These are phyloP conservation scores for Strigamia crassipes DNA, from an alignment of 2,888 invertebrate species.

Conservation along the genomic window DNA sequence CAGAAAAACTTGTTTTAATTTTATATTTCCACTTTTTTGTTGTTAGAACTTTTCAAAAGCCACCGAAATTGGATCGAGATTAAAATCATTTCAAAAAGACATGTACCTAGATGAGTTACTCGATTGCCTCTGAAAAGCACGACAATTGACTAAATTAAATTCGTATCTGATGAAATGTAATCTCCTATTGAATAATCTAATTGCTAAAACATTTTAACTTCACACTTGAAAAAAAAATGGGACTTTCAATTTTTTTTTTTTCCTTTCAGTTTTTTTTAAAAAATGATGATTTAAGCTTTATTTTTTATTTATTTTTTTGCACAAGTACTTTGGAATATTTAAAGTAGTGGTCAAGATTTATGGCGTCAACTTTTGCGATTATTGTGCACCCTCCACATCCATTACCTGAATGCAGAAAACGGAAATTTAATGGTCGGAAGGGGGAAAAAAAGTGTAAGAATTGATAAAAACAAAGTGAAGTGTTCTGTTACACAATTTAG, in stretches of 20 bases:
- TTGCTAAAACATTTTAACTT: not conserved
- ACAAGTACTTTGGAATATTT: not conserved
- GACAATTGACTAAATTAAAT: not conserved
- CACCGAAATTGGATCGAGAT: not conserved
- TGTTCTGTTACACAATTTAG: not conserved
- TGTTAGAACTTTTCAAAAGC: not conserved
- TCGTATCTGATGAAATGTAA: not conserved
- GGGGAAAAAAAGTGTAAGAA: not conserved
- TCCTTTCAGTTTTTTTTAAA: not conserved
- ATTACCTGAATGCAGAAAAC: not conserved
- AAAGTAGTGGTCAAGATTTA: not conserved
- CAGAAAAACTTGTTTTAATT: not conserved
- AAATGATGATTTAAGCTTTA: not conserved
- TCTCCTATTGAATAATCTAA: not conserved
- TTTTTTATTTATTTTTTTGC: not conserved
- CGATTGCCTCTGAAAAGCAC: not conserved
- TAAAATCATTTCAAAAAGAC: not conserved
- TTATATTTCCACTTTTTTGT: slow-evolving; percentile 8
- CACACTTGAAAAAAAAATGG: not conserved
- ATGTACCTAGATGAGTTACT: no score
- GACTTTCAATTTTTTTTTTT: not conserved
- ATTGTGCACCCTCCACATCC: not conserved
- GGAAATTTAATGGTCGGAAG: not conserved
- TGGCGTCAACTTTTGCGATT: not conserved
- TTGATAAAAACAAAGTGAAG: not conserved